Evolutionary conservation across 2,888 invertebrate genomes (phyloP).

Genomic region (Tortricodes alternella): DNA sequence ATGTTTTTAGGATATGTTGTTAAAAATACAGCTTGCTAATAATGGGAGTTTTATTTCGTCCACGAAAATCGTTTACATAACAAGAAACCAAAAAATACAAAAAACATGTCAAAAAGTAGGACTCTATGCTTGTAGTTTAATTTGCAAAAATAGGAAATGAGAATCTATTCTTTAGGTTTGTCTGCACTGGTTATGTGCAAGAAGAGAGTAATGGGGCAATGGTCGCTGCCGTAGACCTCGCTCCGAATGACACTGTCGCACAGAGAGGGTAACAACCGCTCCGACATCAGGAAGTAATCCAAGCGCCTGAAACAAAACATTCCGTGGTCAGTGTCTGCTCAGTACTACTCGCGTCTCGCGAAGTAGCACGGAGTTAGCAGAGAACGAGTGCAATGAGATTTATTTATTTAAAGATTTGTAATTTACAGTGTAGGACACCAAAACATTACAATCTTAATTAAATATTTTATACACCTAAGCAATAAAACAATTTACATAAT

Average conservation of each 20-base stretch:
- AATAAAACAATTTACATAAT: too few species aligned
- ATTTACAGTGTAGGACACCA: too few species aligned
- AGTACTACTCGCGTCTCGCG: too few species aligned
- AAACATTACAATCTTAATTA: too few species aligned
- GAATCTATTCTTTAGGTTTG: slow-evolving; percentile 66
- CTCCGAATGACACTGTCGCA: slow-evolving; percentile 93
- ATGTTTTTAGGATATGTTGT: not conserved
- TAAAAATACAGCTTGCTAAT: slow-evolving; percentile 6
- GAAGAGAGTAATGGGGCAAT: slow-evolving; percentile 95
- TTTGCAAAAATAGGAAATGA: slow-evolving; percentile 10
- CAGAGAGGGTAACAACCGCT: slow-evolving; percentile 88
- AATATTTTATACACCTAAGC: too few species aligned
- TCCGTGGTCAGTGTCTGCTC: not conserved
- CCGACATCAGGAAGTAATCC: slow-evolving; percentile 96
- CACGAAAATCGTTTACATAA: slow-evolving; percentile 16
- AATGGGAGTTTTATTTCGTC: slow-evolving; percentile 18
- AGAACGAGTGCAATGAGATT: too few species aligned
- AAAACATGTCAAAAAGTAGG: slow-evolving; percentile 13
- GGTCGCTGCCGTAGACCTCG: slow-evolving; percentile 95
- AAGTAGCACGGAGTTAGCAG: too few species aligned
- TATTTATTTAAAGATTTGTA: too few species aligned
- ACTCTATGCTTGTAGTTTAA: not conserved
- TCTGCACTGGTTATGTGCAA: slow-evolving; percentile 79
- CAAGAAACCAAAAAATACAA: slow-evolving; percentile 8
- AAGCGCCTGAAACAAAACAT: slow-evolving; percentile 87